Base-by-base conservation (phyloP, 2,888 invertebrate genomes). In the Entomobrya multifasciata region DNA sequence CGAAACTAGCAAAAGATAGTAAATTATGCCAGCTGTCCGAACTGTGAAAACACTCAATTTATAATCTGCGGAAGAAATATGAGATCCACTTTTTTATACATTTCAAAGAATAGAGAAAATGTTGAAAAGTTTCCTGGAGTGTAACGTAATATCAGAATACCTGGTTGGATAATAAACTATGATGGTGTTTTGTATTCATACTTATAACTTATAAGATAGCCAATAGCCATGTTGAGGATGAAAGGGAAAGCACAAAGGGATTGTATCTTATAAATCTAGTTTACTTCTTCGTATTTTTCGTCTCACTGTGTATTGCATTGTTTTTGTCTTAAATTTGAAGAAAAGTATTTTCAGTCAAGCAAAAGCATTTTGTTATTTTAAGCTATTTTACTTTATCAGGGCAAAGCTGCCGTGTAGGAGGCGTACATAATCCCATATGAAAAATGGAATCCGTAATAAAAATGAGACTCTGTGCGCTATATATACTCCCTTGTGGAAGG, bases 1-100 rank as follows among this genome's bases (percentile, higher is more conserved):
- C 36, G 8, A 36, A 36, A 8, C 5, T 8, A 36, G 36, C 44
- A 60, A 5, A 60, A n/a, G 77, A 60, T 77, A 41, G 77, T 77
- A 77, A 77, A 77, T 77, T 77, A 77, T 77, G 36, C 57, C 77
- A 41, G 57, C 77, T 77, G 77, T 77, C 77, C 77, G 57, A 77
- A 36, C 25, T 57, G 10, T 41, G 57, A 41, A 57, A 57, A 77
- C 77, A 77, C 36, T 27, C 60, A 36, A 77, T 77, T 57, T 77
- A 77, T 77, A 77, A 77, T 77, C 77, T 77, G 36, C 25, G 27
- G 5, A 30, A 57, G 77, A 77, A 60, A 77, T 47, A 77, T 57
- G 77, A 57, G 77, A 77, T 13, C 41, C n/a, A 22, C 77, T 41
- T 60, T 77, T 77, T 62, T 62, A 44, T n/a, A 11, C 25, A 22